Percentiles rank a stretch among this genome's conserved stretches.
Evolutionary conservation across 2,113 vertebrate genomes (phyloP).

Genomic region (Spilogale gracilis): DNA sequence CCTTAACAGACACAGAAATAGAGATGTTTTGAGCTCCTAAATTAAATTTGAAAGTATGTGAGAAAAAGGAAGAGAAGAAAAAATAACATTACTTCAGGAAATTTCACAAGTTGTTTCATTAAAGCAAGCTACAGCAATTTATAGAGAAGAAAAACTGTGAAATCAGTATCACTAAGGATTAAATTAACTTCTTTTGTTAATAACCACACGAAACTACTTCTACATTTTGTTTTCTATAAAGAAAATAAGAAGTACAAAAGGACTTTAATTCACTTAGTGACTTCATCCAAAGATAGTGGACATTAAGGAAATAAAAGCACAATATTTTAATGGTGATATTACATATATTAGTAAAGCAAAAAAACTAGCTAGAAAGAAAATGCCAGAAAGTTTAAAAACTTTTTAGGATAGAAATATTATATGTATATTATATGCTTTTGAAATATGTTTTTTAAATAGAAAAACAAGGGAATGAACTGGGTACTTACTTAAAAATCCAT

Average conservation of each 20-base stretch:
- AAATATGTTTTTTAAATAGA: not conserved
- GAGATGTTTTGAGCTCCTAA: conserved; percentile 58
- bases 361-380: conserved; percentile 31
- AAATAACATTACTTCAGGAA: conserved; percentile 60
- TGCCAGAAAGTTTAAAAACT: not conserved
- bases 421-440: not conserved
- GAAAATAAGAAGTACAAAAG: conserved; percentile 13
- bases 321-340: not conserved
- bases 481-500: not conserved
- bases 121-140: conserved; percentile 62
- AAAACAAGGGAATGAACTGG: not conserved
- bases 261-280: not conserved
- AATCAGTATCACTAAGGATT: conserved; percentile 40
- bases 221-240: not conserved
- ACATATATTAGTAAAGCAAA: not conserved
- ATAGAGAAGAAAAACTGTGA: conserved; percentile 60
- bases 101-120: conserved; percentile 63
- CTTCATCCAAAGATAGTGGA: not conserved
- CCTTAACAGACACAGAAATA: conserved; percentile 45
- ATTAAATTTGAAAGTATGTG: conserved; percentile 73
- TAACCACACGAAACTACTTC: not conserved
- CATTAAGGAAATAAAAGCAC: not conserved
- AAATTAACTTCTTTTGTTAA: conserved; percentile 43
- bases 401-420: not conserved
- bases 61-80: conserved; percentile 34